Evolutionary conservation across 2,113 vertebrate species (phyloP).

Genomic region (Paratilapia polleni): DNA sequence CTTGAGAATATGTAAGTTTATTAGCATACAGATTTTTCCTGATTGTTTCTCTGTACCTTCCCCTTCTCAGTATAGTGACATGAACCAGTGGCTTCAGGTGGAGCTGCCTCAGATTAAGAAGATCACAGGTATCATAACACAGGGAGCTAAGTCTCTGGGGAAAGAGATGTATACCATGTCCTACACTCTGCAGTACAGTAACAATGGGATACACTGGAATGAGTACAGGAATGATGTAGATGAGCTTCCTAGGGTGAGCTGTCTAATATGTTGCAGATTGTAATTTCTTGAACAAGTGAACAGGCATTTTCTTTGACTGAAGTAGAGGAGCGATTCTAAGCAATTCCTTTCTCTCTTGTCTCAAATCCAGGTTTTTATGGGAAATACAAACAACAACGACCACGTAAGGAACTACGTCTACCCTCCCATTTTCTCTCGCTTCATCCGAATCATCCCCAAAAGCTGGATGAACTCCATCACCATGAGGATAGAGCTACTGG

Average conservation of each 20-base stretch:
- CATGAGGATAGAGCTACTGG: conserved; percentile 92
- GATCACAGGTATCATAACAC: conserved; percentile 90
- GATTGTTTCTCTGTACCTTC: not conserved
- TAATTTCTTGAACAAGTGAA: not conserved
- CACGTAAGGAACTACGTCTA: conserved; percentile 89
- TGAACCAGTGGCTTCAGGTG: conserved; percentile 91
- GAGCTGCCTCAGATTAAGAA: conserved; percentile 88
- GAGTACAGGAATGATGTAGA: conserved; percentile 81
- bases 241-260: conserved; percentile 81
- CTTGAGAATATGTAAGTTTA: not conserved
- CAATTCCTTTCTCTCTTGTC: not conserved
- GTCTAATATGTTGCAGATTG: not conserved
- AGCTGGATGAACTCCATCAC: conserved; percentile 87
- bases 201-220: conserved; percentile 85
- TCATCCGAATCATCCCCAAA: conserved; percentile 88
- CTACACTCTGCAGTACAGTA: conserved; percentile 85
- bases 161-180: conserved; percentile 86
- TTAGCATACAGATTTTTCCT: not conserved
- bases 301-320: not conserved
- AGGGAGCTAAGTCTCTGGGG: conserved; percentile 86
- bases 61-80: conserved; percentile 81
- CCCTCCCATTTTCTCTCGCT: conserved; percentile 91
- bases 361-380: conserved; percentile 85
- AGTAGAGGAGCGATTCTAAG: not conserved
- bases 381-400: conserved; percentile 83